Percentiles rank a stretch among this genome's conserved stretches.
Evolutionary conservation across 1,140 invertebrate species (phyloP).

Genomic region (Nilaparvata lugens): DNA sequence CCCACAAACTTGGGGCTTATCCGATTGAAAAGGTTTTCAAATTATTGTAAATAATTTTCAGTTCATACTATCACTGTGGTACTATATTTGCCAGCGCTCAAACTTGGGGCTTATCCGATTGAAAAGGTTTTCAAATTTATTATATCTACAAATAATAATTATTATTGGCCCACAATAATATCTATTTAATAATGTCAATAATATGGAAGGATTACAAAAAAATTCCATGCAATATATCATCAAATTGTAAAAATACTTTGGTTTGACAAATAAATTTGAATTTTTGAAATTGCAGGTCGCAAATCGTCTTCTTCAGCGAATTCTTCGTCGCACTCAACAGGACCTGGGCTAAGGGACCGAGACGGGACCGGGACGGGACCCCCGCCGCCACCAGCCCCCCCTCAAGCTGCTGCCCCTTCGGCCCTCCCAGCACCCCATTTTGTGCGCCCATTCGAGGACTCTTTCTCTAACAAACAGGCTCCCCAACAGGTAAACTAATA

Average conservation of each 20-base stretch:
- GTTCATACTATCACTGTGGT: too few relatives aligned
- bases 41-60: too few relatives aligned
- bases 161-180: too few relatives aligned
- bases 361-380: slow-evolving; percentile 16
- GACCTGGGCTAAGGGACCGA: neutral
- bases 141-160: too few relatives aligned
- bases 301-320: slow-evolving; percentile 14
- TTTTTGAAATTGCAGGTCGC: slow-evolving; percentile 20
- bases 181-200: too few relatives aligned
- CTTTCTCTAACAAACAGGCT: neutral
- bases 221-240: neutral
- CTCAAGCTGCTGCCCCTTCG: slow-evolving; percentile 13
- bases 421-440: slow-evolving; percentile 33
- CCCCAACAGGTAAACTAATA: too few relatives aligned
- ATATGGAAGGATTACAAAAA: too few relatives aligned
- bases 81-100: too few relatives aligned
- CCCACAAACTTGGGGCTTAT: too few relatives aligned
- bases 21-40: too few relatives aligned
- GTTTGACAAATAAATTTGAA: slow-evolving; percentile 20
- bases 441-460: slow-evolving; percentile 41
- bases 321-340: neutral
- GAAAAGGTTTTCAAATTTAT: too few relatives aligned
- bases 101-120: too few relatives aligned
- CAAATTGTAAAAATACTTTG: neutral
- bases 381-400: slow-evolving; percentile 19